These are phyloP conservation scores for Agriopis aurantiaria DNA, from an alignment of 2,888 invertebrate genomes.

Conservation along the genomic window DNA sequence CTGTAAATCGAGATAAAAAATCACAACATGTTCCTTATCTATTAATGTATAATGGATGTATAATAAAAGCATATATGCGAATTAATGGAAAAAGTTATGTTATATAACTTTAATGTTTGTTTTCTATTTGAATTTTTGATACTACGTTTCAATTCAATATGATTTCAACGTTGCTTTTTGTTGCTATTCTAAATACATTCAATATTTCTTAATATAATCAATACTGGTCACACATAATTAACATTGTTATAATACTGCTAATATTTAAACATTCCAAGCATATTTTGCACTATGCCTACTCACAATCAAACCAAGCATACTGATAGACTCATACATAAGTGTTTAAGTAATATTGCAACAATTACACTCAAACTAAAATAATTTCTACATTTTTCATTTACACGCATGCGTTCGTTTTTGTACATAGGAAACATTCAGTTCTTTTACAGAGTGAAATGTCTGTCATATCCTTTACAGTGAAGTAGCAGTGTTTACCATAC, in stretches of 20 bases:
- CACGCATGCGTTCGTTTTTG: slow-evolving; percentile 2
- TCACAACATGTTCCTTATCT: background rate
- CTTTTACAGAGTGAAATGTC: background rate
- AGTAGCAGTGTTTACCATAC: background rate
- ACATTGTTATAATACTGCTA: slow-evolving; percentile 3
- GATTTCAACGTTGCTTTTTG: background rate
- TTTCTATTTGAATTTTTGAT: too few species aligned
- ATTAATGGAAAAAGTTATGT: too few species aligned
- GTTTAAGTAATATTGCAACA: background rate
- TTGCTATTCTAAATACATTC: background rate
- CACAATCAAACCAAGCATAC: slow-evolving; percentile 4
- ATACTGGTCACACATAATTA: slow-evolving; percentile 49
- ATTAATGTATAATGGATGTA: too few species aligned
- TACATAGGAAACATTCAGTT: background rate
- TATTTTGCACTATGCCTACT: background rate
- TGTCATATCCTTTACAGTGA: background rate
- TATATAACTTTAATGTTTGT: too few species aligned
- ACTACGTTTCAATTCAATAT: background rate
- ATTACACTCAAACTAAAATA: slow-evolving; percentile 3
- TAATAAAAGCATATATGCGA: too few species aligned
- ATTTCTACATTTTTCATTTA: background rate
- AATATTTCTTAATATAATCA: slow-evolving; percentile 10
- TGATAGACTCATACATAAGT: background rate
- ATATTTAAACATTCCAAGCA: background rate
- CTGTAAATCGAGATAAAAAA: slow-evolving; percentile 50